Percentiles rank a stretch among this genome's conserved stretches.
Conservation (phyloP, 2,113 vertebrate genomes). For the Grammomys dolichurus region DNA sequence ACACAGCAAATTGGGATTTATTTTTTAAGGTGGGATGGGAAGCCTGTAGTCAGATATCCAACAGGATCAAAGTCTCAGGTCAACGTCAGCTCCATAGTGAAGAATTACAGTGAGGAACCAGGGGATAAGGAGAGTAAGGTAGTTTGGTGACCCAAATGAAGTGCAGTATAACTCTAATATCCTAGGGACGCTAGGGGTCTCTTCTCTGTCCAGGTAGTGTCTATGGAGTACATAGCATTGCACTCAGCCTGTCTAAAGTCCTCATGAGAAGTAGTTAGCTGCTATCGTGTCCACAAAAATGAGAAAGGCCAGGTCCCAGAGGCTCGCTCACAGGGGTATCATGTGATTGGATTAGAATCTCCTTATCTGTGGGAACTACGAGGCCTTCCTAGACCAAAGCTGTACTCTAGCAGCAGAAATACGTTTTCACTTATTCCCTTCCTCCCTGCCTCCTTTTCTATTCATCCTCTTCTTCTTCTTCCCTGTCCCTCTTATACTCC, state of each 20-base stretch:
- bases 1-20: neutral
- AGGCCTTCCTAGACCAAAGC: neutral
- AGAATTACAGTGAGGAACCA: neutral
- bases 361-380: neutral
- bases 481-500: neutral
- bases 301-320: neutral
- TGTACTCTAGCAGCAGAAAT: neutral
- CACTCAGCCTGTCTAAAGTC: too few relatives aligned
- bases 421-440: neutral
- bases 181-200: neutral
- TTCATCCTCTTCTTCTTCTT: too few relatives aligned
- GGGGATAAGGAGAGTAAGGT: neutral
- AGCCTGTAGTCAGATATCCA: neutral
- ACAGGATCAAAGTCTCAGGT: neutral
- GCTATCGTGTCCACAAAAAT: neutral
- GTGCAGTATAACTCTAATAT: neutral
- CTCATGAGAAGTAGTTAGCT: neutral
- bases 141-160: neutral
- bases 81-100: neutral
- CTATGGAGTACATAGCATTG: neutral
- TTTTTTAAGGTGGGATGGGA: neutral
- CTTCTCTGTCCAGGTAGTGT: neutral
- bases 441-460: neutral
- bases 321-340: neutral
- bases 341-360: neutral